These are phyloP conservation scores for Halisarca cf. caerulea DNA, from an alignment of 37 sponge, comb jelly and placozoan genomes.

Conservation along the genomic window DNA sequence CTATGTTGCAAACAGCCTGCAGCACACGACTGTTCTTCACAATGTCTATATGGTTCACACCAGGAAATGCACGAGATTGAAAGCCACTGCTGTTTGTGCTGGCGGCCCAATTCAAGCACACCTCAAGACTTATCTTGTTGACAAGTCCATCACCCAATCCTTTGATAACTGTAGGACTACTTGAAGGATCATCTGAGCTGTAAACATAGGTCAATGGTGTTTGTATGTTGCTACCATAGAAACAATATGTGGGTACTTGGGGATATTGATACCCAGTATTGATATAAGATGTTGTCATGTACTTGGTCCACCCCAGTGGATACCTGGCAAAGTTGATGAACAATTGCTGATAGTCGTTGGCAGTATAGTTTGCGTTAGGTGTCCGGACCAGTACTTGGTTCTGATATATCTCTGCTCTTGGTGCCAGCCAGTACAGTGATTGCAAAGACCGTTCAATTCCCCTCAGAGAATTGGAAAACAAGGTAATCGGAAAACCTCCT, in stretches of 20 bases:
- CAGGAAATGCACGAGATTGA: no score
- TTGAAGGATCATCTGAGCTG: neutral
- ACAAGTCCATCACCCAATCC: slow-evolving; percentile 80
- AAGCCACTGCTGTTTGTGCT: no score
- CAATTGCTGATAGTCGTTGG: slow-evolving; percentile 70
- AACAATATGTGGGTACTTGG: slow-evolving; percentile 63
- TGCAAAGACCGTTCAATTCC: no score
- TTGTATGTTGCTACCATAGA: slow-evolving; percentile 46
- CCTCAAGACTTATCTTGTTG: slow-evolving; percentile 45
- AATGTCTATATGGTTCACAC: no score
- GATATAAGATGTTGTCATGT: slow-evolving; percentile 21
- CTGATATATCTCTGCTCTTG: slow-evolving; percentile 1
- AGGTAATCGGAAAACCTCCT: no score
- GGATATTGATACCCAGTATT: slow-evolving; percentile 44
- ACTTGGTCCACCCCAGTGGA: slow-evolving; percentile 37
- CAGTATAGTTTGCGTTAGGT: no score
- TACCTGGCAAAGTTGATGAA: slow-evolving; percentile 45
- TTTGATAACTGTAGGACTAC: neutral
- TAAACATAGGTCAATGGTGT: slow-evolving; percentile 27
- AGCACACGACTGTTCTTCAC: no score
- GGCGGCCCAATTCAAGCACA: slow-evolving; percentile 69
- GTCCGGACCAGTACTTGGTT: slow-evolving; percentile 29
- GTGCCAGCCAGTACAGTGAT: slow-evolving; percentile 12
- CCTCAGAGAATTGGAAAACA: no score
- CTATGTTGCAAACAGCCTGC: no score